A percentile compares a stretch with the other conserved stretches of the same genome.
Conservation (phyloP, 2,888 invertebrate species). For the Rhingia campestris region DNA sequence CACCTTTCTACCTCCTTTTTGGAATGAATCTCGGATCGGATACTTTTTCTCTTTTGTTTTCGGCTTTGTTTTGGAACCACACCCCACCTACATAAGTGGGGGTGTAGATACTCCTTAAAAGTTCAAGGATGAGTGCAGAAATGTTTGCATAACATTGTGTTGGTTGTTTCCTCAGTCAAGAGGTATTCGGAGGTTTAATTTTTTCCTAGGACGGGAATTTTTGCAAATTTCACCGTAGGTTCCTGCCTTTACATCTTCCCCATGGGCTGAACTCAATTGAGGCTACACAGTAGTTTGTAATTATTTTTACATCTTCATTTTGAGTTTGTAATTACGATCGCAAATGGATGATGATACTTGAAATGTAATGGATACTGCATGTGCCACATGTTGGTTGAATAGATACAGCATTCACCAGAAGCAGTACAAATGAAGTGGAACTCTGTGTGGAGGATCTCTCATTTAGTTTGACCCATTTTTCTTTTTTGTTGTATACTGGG, state of each 20-base stretch:
- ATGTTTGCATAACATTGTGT: conserved; percentile 5
- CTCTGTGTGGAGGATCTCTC: conserved; percentile 63
- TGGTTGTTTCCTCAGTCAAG: neutral
- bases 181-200: neutral
- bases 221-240: conserved; percentile 2
- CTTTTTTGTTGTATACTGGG: conserved; percentile 1
- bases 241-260: neutral
- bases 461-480: conserved; percentile 67
- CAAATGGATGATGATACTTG: conserved; percentile 57
- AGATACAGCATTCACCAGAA: conserved; percentile 28
- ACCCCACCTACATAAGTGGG: neutral
- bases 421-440: conserved; percentile 65
- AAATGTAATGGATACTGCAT: conserved; percentile 60
- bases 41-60: too few species aligned
- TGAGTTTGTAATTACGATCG: conserved; percentile 64
- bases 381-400: neutral
- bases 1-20: too few species aligned
- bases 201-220: conserved; percentile 28
- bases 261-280: too few species aligned
- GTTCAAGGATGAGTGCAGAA: conserved; percentile 53
- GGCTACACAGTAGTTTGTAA: conserved; percentile 9
- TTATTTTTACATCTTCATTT: conserved; percentile 56
- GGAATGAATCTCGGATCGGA: too few species aligned
- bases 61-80: neutral
- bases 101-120: neutral